Evolutionary conservation across 1,140 invertebrate genomes (phyloP).

Genomic region (Drosophila kohkoa): DNA sequence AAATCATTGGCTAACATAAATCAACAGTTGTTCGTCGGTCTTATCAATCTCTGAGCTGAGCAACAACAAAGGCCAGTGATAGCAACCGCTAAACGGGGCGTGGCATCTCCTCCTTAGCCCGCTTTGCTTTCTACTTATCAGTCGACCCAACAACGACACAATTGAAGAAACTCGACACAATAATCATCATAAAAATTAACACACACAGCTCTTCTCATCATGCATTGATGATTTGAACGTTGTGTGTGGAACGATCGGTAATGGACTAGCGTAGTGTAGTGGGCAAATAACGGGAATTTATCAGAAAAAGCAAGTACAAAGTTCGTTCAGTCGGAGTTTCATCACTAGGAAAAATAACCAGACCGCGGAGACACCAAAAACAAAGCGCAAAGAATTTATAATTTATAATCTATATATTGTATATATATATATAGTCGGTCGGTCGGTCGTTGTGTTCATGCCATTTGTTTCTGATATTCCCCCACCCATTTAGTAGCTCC

Average conservation of each 20-base stretch:
- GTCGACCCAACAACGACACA: not conserved
- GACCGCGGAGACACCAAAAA: not conserved
- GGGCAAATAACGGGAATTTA: too few species aligned
- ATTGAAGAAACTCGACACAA: not conserved
- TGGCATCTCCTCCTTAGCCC: not conserved
- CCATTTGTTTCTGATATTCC: slow-evolving; percentile 22
- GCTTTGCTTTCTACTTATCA: slow-evolving; percentile 39
- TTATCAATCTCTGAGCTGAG: slow-evolving; percentile 47
- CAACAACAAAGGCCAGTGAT: slow-evolving; percentile 54
- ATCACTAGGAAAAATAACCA: slow-evolving; percentile 6
- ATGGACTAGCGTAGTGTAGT: not conserved
- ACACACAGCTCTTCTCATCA: not conserved
- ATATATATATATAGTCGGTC: too few species aligned
- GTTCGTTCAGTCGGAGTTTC: slow-evolving; percentile 23
- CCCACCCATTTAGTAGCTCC: too few species aligned
- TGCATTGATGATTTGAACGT: slow-evolving; percentile 11
- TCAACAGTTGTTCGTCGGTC: slow-evolving; percentile 33
- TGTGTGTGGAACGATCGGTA: slow-evolving; percentile 19
- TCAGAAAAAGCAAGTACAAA: not conserved
- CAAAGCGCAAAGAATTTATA: slow-evolving; percentile 13
- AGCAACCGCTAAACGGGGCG: slow-evolving; percentile 34
- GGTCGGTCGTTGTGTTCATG: not conserved
- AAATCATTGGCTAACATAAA: slow-evolving; percentile 62
- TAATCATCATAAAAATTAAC: not conserved
- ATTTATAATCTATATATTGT: slow-evolving; percentile 26